Evolutionary conservation across 2,888 invertebrate species (phyloP), one percentile per base, ranked within the genome.

Genomic region (Sesamia inferens): DNA sequence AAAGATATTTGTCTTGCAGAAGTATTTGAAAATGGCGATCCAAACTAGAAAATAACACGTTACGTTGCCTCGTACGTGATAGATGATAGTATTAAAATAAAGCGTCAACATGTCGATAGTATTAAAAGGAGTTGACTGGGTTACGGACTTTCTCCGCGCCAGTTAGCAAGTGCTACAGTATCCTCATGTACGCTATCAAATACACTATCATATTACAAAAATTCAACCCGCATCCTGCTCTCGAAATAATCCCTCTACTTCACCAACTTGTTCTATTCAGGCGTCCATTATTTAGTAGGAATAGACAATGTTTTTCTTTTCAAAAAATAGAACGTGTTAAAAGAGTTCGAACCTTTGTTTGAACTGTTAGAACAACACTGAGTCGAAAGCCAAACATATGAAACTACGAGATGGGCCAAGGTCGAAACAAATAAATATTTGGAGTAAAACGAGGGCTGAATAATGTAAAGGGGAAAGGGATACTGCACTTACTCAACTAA

Each of bases 151-250:
- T 84, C 83, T 67, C 83, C 72, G 74, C 42, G 76, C 83, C 54
- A 68, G 84, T 71, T 76, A 73, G 22, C 69, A 73, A 79, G 68
- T 71, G 71, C 57, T 13, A 55, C 48, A 69, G 51, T 71, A 72
- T 74, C 76, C 81, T 76, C 67, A 63, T 63, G 59, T 51, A 42
- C 61, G 44, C 51, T 71, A 61, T 66, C 48, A 61, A 73, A 64
- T 54, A 65, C 74, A 68, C 57, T 88, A 84, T 89, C 83, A 72
- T 65, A 76, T 90, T 88, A 88, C 89, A 71, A 74, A 82, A 74
- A 82, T 76, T 51, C n/a, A 77, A 39, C 92, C 91, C 92, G 90
- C 92, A 92, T 92, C 92, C 92, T 91, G 90, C 84, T 88, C 85
- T 85, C 81, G 77, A 88, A 90, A 89, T 90, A 90, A 65, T 69